These are phyloP conservation scores for Beroe ovata DNA, from an alignment of 37 sponge, comb jelly and placozoan genomes.

Conservation along the genomic window DNA sequence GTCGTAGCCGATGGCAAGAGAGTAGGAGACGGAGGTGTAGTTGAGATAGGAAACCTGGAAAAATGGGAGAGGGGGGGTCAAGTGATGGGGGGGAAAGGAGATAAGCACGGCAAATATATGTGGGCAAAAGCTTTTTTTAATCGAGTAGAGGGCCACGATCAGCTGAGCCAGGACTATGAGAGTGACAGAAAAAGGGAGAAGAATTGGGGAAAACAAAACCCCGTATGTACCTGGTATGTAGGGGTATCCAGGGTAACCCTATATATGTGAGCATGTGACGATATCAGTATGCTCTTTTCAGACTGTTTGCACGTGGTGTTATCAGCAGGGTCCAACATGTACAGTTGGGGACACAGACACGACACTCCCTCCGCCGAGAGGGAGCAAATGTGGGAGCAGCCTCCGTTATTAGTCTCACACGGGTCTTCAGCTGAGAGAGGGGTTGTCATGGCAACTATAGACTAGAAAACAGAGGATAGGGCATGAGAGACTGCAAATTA, in stretches of 20 bases:
- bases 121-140: too few species aligned
- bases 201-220: too few species aligned
- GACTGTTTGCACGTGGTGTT: background rate
- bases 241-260: slow-evolving; percentile 63
- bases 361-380: background rate
- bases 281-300: slow-evolving; percentile 34
- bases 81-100: too few species aligned
- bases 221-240: slow-evolving; percentile 6
- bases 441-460: background rate
- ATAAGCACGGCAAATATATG: too few species aligned
- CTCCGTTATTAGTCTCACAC: slow-evolving; percentile 44
- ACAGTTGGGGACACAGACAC: slow-evolving; percentile 44
- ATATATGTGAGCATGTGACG: slow-evolving; percentile 1
- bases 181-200: too few species aligned
- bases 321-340: slow-evolving; percentile 19
- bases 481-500: too few species aligned
- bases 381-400: slow-evolving; percentile 49
- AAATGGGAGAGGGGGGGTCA: too few species aligned
- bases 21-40: slow-evolving; percentile 43
- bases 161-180: too few species aligned
- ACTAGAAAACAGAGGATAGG: background rate
- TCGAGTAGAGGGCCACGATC: too few species aligned
- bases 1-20: slow-evolving; percentile 34
- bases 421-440: slow-evolving; percentile 42
- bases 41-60: slow-evolving; percentile 11